Evolutionary conservation across 2,888 invertebrate species (phyloP), one percentile per base, ranked within the genome.

Genomic region (Chirona hameri): DNA sequence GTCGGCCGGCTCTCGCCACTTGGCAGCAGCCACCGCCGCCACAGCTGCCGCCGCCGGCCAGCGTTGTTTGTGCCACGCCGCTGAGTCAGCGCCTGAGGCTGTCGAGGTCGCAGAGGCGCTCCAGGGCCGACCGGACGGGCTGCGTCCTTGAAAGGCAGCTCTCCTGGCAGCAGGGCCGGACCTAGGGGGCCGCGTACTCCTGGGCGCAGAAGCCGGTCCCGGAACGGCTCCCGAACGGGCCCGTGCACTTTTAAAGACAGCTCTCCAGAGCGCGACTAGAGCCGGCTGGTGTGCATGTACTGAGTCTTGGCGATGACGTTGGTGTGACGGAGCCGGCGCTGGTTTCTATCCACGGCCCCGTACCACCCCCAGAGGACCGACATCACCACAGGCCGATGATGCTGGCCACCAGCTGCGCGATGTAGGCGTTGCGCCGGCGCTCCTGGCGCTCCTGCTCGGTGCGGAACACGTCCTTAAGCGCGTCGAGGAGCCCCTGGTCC

Each of bases 271-370:
- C 7, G 21, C 21, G 72, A 12, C 79, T 80, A 80, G 52, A 80
- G 80, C 12, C 80, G 80, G 52, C 80, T 80, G 80, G 52, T 80
- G 80, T 80, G 80, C 52, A 80, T n/a, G 80, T 80, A 29, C 80
- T 80, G 80, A 7, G 52, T 80, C 27, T 52, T 80, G 18, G 27
- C 80, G 80, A 80, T 29, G 52, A 80, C 52, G 27, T n/a, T 55
- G 80, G 48, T 21, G 80, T 80, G 52, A 14, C 80, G 80, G 27
- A 80, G 52, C 27, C 80, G 80, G 27, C 52, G 80, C 52, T 55
- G 52, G 80, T 80, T 52, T 27, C 52, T 27, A 27, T 48, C 48
- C n/a, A 80, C 80, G 52, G 80, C 80, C 14, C 18, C 3, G 80
- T 27, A 80, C 80, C 80, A 80, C 52, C 80, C 80, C 80, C 80